Conservation (phyloP, 2,113 vertebrate species). For the Cephalopholis sonnerati region DNA sequence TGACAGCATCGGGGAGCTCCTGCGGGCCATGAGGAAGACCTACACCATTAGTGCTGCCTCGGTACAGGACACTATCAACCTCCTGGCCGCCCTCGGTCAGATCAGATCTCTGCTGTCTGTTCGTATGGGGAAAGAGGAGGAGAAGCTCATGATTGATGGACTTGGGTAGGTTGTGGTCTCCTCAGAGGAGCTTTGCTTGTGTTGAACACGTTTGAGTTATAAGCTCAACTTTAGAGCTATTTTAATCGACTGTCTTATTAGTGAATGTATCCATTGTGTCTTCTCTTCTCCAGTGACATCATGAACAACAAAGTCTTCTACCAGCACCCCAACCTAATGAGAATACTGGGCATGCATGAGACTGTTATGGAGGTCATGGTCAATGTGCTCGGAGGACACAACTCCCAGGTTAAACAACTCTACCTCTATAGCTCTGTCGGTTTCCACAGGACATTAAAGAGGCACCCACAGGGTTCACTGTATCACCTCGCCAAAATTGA, state of each 20-base stretch:
- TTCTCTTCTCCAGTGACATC: constrained; percentile 89
- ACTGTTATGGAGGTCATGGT: constrained; percentile 99
- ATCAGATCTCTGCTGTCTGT: constrained; percentile 97
- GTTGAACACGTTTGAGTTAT: not conserved
- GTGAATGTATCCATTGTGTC: not conserved
- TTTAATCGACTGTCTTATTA: not conserved
- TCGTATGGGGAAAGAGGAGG: constrained; percentile 98
- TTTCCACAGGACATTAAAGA: not conserved
- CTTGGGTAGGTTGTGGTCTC: constrained; percentile 87
- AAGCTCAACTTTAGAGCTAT: not conserved
- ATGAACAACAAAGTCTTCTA: constrained; percentile 99
- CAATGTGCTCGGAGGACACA: constrained; percentile 95
- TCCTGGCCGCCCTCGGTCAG: constrained; percentile 95
- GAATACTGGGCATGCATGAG: constrained; percentile 98
- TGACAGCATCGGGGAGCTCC: constrained; percentile 96
- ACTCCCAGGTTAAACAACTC: constrained; percentile 88
- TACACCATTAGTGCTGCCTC: constrained; percentile 96
- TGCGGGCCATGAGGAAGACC: constrained; percentile 93
- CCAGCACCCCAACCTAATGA: constrained; percentile 99
- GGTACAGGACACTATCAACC: constrained; percentile 93
- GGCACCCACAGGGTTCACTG: not conserved
- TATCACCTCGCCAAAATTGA: not conserved
- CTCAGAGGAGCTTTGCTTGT: not conserved
- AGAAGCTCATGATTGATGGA: constrained; percentile 98
- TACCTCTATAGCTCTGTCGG: constrained; percentile 5